Conservation (phyloP, 2,113 vertebrate genomes). For the Pleuronectes platessa region DNA sequence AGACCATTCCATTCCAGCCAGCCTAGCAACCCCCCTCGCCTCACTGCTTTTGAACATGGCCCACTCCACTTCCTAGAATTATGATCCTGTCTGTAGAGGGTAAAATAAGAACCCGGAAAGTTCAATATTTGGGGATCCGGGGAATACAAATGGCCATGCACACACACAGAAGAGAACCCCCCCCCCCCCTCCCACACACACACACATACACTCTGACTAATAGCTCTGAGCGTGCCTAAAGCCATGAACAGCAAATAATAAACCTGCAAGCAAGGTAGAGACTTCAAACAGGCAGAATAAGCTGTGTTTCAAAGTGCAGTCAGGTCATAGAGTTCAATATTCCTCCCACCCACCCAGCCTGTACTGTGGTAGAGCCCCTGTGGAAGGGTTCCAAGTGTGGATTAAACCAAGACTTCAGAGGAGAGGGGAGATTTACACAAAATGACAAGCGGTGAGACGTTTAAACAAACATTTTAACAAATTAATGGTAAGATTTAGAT, state of each 20-base stretch:
- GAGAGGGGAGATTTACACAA: conserved; percentile 47
- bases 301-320: conserved; percentile 47
- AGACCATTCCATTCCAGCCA: conserved; percentile 71
- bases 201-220: not conserved
- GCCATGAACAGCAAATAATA: conserved; percentile 30
- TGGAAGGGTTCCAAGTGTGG: conserved; percentile 65
- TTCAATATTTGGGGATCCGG: conserved; percentile 60
- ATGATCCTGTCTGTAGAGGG: conserved; percentile 14
- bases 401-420: conserved; percentile 61
- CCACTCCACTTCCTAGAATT: conserved; percentile 43
- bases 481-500: conserved; percentile 27
- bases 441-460: conserved; percentile 36
- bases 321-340: conserved; percentile 46
- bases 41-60: conserved; percentile 40
- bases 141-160: not conserved
- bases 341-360: not conserved
- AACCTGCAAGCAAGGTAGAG: conserved; percentile 18
- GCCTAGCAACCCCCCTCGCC: conserved; percentile 75
- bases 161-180: not conserved
- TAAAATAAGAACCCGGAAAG: conserved; percentile 46
- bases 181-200: not conserved
- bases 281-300: conserved; percentile 24
- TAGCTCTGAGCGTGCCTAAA: not conserved
- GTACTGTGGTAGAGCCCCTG: conserved; percentile 32
- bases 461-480: conserved; percentile 33